These are phyloP conservation scores for Steinernema carpocapsae DNA, from an alignment of 2,888 invertebrate genomes.

Conservation along the genomic window DNA sequence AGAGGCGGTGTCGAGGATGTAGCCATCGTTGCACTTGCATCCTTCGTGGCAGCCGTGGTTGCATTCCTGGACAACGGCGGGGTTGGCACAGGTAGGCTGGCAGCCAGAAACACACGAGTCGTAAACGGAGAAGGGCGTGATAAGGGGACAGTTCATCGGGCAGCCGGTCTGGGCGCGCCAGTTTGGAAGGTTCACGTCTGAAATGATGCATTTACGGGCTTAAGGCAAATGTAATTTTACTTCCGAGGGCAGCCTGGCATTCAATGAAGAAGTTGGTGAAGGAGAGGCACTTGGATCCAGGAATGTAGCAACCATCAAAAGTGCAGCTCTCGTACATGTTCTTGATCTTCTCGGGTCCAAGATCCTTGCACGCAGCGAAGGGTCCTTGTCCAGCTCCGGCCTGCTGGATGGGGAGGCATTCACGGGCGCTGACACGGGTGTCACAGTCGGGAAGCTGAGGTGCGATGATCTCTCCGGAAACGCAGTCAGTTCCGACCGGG, in stretches of 20 bases:
- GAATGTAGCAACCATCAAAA: slow-evolving; percentile 2
- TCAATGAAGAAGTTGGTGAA: background rate
- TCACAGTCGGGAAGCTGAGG: slow-evolving; percentile 6
- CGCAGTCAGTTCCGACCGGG: background rate
- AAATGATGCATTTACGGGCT: too few species aligned
- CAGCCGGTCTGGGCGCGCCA: background rate
- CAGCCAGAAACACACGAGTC: background rate
- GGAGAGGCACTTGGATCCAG: slow-evolving; percentile 5
- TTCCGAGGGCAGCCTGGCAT: background rate
- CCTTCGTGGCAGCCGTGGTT: background rate
- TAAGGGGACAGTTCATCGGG: background rate
- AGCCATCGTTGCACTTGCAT: slow-evolving; percentile 6
- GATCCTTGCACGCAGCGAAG: slow-evolving; percentile 11
- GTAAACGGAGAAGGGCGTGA: slow-evolving; percentile 1
- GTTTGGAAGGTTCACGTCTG: background rate
- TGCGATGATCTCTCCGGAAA: background rate
- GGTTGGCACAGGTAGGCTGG: background rate
- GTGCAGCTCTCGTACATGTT: background rate
- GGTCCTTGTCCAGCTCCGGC: background rate
- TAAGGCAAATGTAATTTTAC: too few species aligned
- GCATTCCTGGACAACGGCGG: background rate
- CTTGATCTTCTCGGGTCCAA: background rate
- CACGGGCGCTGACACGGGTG: background rate
- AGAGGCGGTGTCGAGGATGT: background rate
- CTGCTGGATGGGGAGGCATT: slow-evolving; percentile 12